Evolutionary conservation across 2,888 invertebrate genomes (phyloP).

Genomic region (Napeogenes sylphis): DNA sequence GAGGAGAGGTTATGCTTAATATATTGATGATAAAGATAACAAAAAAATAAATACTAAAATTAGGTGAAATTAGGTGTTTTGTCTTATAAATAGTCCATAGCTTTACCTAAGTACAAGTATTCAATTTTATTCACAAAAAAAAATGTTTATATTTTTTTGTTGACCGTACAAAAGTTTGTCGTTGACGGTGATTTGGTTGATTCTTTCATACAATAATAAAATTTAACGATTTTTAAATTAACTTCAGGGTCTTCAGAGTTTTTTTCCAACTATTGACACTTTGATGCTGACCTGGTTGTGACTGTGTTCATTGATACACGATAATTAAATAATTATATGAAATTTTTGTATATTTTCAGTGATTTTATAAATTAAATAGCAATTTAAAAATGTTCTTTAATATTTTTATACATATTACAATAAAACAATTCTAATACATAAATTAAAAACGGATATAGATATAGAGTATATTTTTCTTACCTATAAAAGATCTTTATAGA

Average conservation of each 20-base stretch:
- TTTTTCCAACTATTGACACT: conserved; percentile 68
- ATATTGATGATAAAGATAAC: conserved; percentile 9
- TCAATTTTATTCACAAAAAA: too few species aligned
- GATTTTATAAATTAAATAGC: too few species aligned
- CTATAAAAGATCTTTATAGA: too few species aligned
- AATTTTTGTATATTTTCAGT: too few species aligned
- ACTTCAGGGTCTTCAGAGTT: conserved; percentile 43
- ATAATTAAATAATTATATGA: neutral
- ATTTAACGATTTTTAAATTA: conserved; percentile 67
- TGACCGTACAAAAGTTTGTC: conserved; percentile 11
- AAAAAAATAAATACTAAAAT: conserved; percentile 1
- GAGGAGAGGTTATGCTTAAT: conserved; percentile 27
- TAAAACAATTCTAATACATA: too few species aligned
- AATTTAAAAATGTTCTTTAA: too few species aligned
- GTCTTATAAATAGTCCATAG: too few species aligned
- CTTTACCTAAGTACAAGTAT: too few species aligned
- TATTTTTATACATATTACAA: too few species aligned
- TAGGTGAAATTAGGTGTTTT: too few species aligned
- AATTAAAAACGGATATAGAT: too few species aligned
- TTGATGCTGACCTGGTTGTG: conserved; percentile 49
- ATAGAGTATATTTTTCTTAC: too few species aligned
- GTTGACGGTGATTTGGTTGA: conserved; percentile 29
- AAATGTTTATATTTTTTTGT: conserved; percentile 8
- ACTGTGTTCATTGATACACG: conserved; percentile 45
- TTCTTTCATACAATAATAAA: conserved; percentile 49